Evolutionary conservation across 2,113 vertebrate species (phyloP).

Genomic region (Nyctibius bracteatus): DNA sequence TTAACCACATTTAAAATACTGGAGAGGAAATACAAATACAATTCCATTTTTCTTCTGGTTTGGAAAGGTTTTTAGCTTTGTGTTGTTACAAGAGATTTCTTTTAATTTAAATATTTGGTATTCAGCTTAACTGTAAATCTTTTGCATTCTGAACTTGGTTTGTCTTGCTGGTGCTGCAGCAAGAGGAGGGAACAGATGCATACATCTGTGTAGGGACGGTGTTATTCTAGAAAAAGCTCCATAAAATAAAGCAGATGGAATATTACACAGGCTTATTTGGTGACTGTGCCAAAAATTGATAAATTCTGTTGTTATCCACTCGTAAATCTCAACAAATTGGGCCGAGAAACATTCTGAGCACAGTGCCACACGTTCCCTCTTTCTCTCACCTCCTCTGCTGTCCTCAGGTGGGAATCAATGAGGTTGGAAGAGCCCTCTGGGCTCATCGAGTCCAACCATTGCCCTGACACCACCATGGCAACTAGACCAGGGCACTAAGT

Average conservation of each 20-base stretch:
- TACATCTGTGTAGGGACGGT: neutral
- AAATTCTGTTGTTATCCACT: neutral
- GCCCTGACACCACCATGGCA: too few species aligned
- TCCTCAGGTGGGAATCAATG: neutral
- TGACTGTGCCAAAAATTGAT: neutral
- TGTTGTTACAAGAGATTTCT: neutral
- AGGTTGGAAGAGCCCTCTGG: too few species aligned
- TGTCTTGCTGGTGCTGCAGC: neutral
- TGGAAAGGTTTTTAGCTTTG: neutral
- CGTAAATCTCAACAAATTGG: constrained; percentile 53
- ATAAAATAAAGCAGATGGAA: constrained; percentile 45
- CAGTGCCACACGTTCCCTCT: neutral
- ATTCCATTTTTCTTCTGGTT: neutral
- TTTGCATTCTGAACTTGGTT: neutral
- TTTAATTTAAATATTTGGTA: neutral
- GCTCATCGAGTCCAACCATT: too few species aligned
- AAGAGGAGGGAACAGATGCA: neutral
- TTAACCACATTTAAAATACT: neutral
- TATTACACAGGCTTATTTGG: neutral
- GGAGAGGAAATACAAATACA: neutral
- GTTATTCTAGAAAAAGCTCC: neutral
- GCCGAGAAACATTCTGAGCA: neutral
- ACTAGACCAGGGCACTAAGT: too few species aligned
- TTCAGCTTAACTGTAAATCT: neutral
- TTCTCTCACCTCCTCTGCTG: neutral